phyloP scores from a whole-genome alignment of 1,140 invertebrate species.

The Cydia strobilella region DNA sequence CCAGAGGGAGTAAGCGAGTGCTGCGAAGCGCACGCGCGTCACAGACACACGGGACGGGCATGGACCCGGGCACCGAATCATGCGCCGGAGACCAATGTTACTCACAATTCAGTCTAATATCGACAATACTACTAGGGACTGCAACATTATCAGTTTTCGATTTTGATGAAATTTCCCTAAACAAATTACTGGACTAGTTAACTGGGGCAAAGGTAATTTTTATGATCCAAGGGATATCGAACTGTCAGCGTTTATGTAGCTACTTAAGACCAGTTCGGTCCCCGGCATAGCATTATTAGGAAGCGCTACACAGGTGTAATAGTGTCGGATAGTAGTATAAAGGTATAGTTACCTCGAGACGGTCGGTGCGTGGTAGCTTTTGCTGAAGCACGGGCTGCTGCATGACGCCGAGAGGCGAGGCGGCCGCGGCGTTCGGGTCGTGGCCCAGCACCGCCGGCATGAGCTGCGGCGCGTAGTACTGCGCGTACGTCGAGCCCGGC shows the following conservation, averaged over 20 bases:
- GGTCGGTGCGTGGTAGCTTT: conserved; percentile 96
- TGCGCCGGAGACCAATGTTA: conserved; percentile 58
- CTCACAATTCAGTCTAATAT: conserved; percentile 9
- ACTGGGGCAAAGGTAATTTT: neutral
- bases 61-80: conserved; percentile 51
- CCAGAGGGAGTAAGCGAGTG: conserved; percentile 70
- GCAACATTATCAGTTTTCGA: neutral
- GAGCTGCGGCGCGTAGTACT: conserved; percentile 92
- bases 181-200: neutral
- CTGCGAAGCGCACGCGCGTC: conserved; percentile 71
- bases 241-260: neutral
- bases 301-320: conserved; percentile 59
- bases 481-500: conserved; percentile 92
- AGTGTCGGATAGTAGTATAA: conserved; percentile 34
- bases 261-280: conserved; percentile 49
- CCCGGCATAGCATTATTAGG: conserved; percentile 60
- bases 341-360: conserved; percentile 91
- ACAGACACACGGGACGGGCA: conserved; percentile 61
- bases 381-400: conserved; percentile 92
- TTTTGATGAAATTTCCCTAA: neutral
- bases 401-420: conserved; percentile 83
- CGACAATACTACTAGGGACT: neutral
- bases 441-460: conserved; percentile 91
- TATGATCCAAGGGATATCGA: neutral
- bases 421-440: conserved; percentile 90